A percentile compares a stretch with the other conserved stretches of the same genome.
phyloP scores from a whole-genome alignment of 2,797 vertebrate genomes.

The Acanthopagrus latus region DNA sequence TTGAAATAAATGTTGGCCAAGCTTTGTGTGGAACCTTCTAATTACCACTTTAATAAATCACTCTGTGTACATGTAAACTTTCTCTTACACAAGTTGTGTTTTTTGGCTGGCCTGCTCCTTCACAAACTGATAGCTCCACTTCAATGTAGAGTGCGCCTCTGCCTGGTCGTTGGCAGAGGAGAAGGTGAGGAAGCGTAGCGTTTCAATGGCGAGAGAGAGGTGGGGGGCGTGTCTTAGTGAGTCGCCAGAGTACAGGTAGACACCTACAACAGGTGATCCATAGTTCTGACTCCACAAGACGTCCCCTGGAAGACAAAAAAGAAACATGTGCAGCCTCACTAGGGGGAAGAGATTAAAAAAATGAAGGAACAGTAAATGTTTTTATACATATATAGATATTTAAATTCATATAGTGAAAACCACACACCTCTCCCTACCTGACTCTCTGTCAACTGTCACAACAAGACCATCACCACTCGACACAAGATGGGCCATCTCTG shows the following conservation, averaged over 20 bases:
- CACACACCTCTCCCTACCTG: conserved; percentile 72
- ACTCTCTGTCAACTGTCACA: conserved; percentile 93
- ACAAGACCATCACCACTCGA: conserved; percentile 94
- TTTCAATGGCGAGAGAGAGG: conserved; percentile 94
- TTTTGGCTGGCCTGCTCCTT: conserved; percentile 89
- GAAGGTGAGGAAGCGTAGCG: conserved; percentile 94
- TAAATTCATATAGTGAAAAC: conserved; percentile 23
- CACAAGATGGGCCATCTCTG: conserved; percentile 93
- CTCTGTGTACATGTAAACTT: not conserved
- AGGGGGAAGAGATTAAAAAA: not conserved
- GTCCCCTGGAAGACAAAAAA: conserved; percentile 76
- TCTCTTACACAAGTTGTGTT: conserved; percentile 88
- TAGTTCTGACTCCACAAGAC: conserved; percentile 97
- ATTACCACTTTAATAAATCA: not conserved
- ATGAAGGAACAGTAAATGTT: not conserved
- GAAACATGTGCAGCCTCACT: not conserved
- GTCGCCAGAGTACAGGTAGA: conserved; percentile 94
- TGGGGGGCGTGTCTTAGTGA: conserved; percentile 91
- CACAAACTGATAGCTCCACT: conserved; percentile 88
- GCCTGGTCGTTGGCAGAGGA: conserved; percentile 76
- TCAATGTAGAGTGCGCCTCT: conserved; percentile 85
- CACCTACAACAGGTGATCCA: conserved; percentile 90
- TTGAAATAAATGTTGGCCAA: not conserved
- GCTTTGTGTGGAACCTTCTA: conserved; percentile 4
- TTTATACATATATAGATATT: not conserved